A percentile compares a stretch with the other conserved stretches of the same genome.
Evolutionary conservation across 2,797 vertebrate species (phyloP).

Genomic region (Spheniscus humboldti): DNA sequence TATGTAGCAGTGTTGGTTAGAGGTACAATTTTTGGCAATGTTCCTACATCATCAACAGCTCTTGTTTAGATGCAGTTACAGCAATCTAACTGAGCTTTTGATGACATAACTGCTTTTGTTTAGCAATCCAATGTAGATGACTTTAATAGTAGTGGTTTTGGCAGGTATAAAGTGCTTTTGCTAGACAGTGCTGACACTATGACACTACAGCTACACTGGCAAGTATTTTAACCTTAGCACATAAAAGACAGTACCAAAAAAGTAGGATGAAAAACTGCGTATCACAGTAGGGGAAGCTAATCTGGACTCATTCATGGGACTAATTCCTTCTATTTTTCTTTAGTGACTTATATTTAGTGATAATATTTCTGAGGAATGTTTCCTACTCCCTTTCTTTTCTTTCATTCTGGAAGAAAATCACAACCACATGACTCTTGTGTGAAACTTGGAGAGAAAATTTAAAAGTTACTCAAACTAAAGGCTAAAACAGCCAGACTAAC

Average conservation of each 20-base stretch:
- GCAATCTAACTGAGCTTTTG: background rate
- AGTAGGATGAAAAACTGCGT: background rate
- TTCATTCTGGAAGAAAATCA: background rate
- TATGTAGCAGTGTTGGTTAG: background rate
- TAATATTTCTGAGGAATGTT: background rate
- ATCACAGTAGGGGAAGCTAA: background rate
- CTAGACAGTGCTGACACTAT: background rate
- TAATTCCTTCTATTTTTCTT: background rate
- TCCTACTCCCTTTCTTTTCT: background rate
- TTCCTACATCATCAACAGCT: background rate
- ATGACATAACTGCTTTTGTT: slow-evolving; percentile 4
- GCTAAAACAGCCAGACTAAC: background rate
- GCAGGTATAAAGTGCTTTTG: background rate
- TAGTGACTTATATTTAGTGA: background rate
- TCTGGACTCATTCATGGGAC: background rate
- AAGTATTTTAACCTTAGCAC: background rate
- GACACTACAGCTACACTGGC: background rate
- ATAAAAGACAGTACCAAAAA: background rate
- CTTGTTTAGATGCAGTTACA: background rate
- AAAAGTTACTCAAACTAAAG: background rate
- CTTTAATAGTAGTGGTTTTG: background rate
- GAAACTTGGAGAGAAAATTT: background rate
- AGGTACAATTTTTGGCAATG: background rate
- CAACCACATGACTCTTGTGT: background rate
- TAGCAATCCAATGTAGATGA: background rate